A percentile compares a stretch with the other conserved stretches of the same genome.
These are phyloP conservation scores for Monochamus saltuarius DNA, from an alignment of 1,140 invertebrate species.

Conservation along the genomic window DNA sequence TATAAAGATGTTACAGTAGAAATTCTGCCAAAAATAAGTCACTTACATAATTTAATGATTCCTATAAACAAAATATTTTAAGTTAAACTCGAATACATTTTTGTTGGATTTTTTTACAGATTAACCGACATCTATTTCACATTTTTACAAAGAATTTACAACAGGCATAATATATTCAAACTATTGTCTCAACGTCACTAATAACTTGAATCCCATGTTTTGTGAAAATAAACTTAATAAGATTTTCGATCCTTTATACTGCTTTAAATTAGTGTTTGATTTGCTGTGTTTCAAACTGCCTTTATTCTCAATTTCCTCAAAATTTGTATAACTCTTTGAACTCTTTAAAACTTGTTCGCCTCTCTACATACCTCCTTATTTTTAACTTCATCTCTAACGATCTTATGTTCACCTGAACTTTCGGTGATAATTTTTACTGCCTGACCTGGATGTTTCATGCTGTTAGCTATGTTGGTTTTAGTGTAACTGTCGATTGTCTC, in stretches of 20 bases:
- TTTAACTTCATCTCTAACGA: constrained; percentile 33
- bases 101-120: too few species aligned
- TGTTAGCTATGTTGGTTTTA: constrained; percentile 45
- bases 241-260: constrained; percentile 60
- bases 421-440: constrained; percentile 58
- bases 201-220: constrained; percentile 74
- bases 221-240: constrained; percentile 69
- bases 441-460: constrained; percentile 54
- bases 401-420: constrained; percentile 51
- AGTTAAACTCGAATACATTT: too few species aligned
- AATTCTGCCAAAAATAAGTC: too few species aligned
- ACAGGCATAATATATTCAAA: constrained; percentile 50
- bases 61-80: too few species aligned
- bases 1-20: too few species aligned
- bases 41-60: too few species aligned
- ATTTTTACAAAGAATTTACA: too few species aligned
- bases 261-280: constrained; percentile 45
- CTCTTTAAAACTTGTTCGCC: constrained; percentile 41
- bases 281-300: constrained; percentile 35
- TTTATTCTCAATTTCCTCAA: constrained; percentile 40
- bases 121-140: too few species aligned
- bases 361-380: constrained; percentile 47
- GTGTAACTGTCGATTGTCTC: constrained; percentile 46
- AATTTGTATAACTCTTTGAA: constrained; percentile 46
- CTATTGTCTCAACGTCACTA: constrained; percentile 71